phyloP scores from a whole-genome alignment of 2,797 vertebrate species.

The Microcaecilia unicolor region DNA sequence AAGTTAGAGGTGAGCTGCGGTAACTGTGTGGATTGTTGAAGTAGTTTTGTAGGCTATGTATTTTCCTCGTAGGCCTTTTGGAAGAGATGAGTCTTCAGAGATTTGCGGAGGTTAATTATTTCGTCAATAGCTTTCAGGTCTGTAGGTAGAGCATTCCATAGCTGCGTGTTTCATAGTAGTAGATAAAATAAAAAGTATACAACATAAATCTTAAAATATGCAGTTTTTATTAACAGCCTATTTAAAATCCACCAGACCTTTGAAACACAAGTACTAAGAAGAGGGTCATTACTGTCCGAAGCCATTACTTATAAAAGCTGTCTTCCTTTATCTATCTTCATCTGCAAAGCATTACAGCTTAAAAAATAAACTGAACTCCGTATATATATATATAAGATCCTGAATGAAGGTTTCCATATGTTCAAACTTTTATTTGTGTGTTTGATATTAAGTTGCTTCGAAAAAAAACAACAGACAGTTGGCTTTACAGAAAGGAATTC shows the following conservation, averaged over 20 bases:
- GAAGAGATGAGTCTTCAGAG: no score
- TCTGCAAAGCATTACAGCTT: slow-evolving; percentile 88
- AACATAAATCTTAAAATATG: slow-evolving; percentile 41
- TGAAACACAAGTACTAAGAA: slow-evolving; percentile 66
- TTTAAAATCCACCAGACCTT: slow-evolving; percentile 61
- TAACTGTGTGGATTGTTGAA: no score
- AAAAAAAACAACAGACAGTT: slow-evolving; percentile 87
- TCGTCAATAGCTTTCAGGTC: no score
- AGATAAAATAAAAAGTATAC: slow-evolving; percentile 37
- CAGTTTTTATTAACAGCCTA: slow-evolving; percentile 56
- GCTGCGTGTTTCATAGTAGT: slow-evolving; percentile 48
- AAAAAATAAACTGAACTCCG: slow-evolving; percentile 84
- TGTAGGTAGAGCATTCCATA: no score
- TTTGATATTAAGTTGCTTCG: slow-evolving; percentile 80
- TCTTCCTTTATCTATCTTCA: slow-evolving; percentile 64
- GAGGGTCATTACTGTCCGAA: slow-evolving; percentile 67
- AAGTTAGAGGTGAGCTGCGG: no score
- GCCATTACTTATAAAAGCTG: slow-evolving; percentile 59
- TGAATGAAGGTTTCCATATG: slow-evolving; percentile 87
- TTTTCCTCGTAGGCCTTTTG: no score
- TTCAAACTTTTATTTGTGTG: slow-evolving; percentile 69
- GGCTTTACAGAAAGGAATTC: slow-evolving; percentile 70
- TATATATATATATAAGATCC: slow-evolving; percentile 76
- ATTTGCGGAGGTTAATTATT: no score
- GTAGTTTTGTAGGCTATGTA: no score